Conservation (phyloP, 2,113 vertebrate genomes). For the Cyanistes caeruleus region DNA sequence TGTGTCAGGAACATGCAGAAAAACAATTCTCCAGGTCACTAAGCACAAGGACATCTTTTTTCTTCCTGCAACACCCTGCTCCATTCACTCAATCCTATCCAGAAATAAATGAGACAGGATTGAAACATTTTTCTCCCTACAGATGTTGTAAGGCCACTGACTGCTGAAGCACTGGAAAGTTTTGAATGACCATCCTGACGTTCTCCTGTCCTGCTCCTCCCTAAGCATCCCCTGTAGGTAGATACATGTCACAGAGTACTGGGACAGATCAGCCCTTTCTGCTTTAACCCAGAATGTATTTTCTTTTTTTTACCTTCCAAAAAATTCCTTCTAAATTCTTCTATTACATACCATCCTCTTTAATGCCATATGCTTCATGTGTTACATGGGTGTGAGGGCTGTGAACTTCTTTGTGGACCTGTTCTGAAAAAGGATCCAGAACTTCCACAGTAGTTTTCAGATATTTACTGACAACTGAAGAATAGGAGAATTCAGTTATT, state of each 20-base stretch:
- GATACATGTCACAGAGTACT: neutral
- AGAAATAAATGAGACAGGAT: neutral
- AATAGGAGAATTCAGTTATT: neutral
- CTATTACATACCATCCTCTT: neutral
- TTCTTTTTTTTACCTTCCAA: neutral
- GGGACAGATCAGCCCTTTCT: neutral
- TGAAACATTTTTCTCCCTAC: neutral
- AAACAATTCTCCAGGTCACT: slow-evolving; percentile 35
- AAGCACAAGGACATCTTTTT: neutral
- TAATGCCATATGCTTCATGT: neutral
- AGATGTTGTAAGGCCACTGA: neutral
- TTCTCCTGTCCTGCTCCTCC: neutral
- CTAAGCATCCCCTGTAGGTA: neutral
- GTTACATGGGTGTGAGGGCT: neutral
- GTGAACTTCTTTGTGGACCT: neutral
- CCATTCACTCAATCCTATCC: neutral
- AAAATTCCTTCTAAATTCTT: neutral
- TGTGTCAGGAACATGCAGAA: slow-evolving; percentile 4
- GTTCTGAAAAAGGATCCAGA: neutral
- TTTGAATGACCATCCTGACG: neutral
- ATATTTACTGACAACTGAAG: neutral
- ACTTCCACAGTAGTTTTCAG: neutral
- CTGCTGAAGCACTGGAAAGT: neutral
- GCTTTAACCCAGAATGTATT: neutral
- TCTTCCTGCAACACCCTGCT: neutral